A percentile compares a stretch with the other conserved stretches of the same genome.
phyloP scores from a whole-genome alignment of 2,797 vertebrate genomes.

The Margarornis squamiger region DNA sequence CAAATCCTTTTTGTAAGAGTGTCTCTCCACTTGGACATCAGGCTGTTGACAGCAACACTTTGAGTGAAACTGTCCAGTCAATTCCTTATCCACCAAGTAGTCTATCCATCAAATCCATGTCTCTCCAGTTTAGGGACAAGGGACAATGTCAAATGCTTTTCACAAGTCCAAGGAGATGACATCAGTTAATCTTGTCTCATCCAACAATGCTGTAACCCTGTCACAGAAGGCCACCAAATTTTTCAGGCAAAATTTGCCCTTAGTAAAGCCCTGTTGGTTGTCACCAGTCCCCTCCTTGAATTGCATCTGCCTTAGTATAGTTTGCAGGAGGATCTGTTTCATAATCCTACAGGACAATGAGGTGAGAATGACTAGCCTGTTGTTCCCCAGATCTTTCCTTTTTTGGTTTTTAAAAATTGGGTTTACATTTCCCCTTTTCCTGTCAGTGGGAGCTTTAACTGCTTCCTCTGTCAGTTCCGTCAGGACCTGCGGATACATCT shows the following conservation, averaged over 20 bases:
- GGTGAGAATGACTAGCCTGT: neutral
- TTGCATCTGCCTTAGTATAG: neutral
- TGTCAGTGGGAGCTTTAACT: neutral
- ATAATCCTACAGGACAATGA: neutral
- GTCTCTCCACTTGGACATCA: neutral
- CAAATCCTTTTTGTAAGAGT: neutral
- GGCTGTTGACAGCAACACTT: neutral
- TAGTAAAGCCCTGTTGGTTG: neutral
- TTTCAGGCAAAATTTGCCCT: neutral
- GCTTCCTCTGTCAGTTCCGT: neutral
- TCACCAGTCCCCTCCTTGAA: neutral
- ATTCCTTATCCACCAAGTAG: neutral
- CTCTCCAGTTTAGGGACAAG: neutral
- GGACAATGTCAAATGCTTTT: neutral
- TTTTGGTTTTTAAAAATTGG: neutral
- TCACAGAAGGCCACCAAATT: neutral
- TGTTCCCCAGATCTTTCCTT: neutral
- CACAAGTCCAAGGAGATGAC: neutral
- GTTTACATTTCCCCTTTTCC: neutral
- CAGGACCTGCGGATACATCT: neutral
- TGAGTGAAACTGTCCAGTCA: rapidly evolving
- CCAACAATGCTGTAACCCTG: neutral
- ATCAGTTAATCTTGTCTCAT: neutral
- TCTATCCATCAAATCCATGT: neutral
- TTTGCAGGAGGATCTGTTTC: neutral